Evolutionary conservation across 2,113 vertebrate genomes (phyloP), one percentile per base, ranked within the genome.

Genomic region (Actenoides hombroni): DNA sequence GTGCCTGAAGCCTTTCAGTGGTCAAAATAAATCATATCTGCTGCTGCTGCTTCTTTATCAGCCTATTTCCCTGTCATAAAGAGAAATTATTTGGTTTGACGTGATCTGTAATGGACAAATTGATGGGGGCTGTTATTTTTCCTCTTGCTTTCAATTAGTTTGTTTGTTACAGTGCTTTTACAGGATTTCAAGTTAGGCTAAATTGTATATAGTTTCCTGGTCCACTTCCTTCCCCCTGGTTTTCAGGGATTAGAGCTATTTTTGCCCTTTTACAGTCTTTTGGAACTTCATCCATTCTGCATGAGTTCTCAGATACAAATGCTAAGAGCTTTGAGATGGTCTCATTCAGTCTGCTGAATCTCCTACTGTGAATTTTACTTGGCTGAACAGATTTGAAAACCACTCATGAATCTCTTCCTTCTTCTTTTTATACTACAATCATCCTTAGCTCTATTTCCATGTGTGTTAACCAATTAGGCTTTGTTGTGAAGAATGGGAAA

Each of bases 351-450:
- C 83, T 88, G n/a, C 60, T 83, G 68, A 42, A 74, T 63, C 25
- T 83, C 90, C 88, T 90, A 59, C 94, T 88, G 88, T 49, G 91
- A 88, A 88, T 95, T 92, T 90, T 77, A 75, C 51, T 90, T 93
- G 80, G 76, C 37, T 81, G 91, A 94, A 56, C 15, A 88, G 77
- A 64, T 90, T 51, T 91, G n/a, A 94, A 94, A 95, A 86, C 1
- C 2, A 81, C 64, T 83, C 76, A 78, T 53, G n/a, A 94, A 75
- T 70, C 33, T 86, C 51, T 77, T 70, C 11, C 21, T 19, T 74
- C 42, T 87, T 84, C 68, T 83, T 91, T 31, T 88, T 73, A 23
- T 17, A 44, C 24, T 77, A 71, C 40, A 77, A 33, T 49, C 21
- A 40, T 29, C 80, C 76, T 86, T 88, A 63, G 49, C 37, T 93